Evolutionary conservation across 1,140 invertebrate genomes (phyloP).

Genomic region (Drosophila arizonae): DNA sequence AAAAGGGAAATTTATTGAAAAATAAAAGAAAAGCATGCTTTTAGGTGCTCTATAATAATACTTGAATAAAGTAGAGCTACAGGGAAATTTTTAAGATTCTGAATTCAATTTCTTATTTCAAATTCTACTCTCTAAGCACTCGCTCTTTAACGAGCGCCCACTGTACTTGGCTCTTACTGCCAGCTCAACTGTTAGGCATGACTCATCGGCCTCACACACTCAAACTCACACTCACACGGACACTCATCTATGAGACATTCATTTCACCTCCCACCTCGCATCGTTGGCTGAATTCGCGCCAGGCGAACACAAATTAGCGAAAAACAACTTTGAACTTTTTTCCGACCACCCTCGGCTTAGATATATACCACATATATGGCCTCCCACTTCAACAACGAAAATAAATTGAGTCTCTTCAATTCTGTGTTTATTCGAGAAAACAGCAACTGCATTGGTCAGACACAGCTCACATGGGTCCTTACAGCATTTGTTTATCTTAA

Average conservation of each 20-base stretch:
- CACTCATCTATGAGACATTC: conserved; percentile 59
- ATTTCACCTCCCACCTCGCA: conserved; percentile 34
- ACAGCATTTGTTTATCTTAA: too few relatives aligned
- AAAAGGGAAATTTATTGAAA: conserved; percentile 13
- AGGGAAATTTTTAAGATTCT: too few relatives aligned
- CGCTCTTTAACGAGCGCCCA: neutral
- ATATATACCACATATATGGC: conserved; percentile 24
- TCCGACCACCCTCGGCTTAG: conserved; percentile 52
- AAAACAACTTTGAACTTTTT: conserved; percentile 20
- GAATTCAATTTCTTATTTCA: too few relatives aligned
- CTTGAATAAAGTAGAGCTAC: too few relatives aligned
- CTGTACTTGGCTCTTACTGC: neutral
- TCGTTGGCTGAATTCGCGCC: conserved; percentile 10
- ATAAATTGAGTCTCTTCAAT: too few relatives aligned
- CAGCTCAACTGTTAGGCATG: conserved; percentile 11
- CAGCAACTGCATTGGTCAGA: too few relatives aligned
- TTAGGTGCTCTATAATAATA: conserved; percentile 50
- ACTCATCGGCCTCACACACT: conserved; percentile 53
- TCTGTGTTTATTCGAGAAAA: too few relatives aligned
- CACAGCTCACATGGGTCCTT: neutral
- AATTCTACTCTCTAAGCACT: too few relatives aligned
- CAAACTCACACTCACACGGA: conserved; percentile 49
- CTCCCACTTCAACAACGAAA: conserved; percentile 48
- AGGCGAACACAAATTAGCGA: conserved; percentile 58
- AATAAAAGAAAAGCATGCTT: conserved; percentile 48